phyloP scores from a whole-genome alignment of 1,140 invertebrate genomes.

The Batillaria attramentaria region DNA sequence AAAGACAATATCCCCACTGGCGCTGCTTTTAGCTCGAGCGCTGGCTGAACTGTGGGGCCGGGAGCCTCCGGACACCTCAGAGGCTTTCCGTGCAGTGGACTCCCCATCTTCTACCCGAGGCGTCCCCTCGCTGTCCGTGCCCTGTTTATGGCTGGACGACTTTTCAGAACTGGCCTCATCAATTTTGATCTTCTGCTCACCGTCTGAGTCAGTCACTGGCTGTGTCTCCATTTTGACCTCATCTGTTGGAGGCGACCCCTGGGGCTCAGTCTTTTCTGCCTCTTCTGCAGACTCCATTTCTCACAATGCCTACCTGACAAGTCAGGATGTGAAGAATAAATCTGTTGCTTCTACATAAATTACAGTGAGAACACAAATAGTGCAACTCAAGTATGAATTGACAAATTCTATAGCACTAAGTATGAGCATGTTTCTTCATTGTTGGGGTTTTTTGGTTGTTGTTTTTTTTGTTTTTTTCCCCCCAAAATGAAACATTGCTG shows the following conservation, averaged over 20 bases:
- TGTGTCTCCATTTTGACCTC: not conserved
- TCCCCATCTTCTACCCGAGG: not conserved
- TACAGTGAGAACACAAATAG: not conserved
- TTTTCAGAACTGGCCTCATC: conserved; percentile 43
- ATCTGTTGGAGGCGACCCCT: not conserved
- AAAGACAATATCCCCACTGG: conserved; percentile 48
- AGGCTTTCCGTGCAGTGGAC: conserved; percentile 11
- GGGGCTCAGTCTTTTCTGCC: not conserved
- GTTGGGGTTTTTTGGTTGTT: no score
- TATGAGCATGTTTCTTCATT: no score
- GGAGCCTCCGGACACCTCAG: not conserved
- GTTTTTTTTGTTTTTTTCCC: no score
- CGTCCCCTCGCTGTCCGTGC: conserved; percentile 13
- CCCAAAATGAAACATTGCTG: no score
- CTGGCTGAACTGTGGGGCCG: conserved; percentile 34
- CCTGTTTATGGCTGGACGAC: not conserved
- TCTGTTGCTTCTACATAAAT: not conserved
- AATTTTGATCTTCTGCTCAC: conserved; percentile 44
- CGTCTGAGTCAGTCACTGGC: conserved; percentile 26
- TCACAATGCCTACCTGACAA: not conserved
- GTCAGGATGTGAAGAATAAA: not conserved
- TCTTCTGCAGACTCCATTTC: conserved; percentile 9
- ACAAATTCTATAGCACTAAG: no score
- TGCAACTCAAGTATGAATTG: not conserved
- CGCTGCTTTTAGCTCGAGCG: conserved; percentile 41